Conservation (phyloP, 2,797 vertebrate genomes). For the Chanos chanos region DNA sequence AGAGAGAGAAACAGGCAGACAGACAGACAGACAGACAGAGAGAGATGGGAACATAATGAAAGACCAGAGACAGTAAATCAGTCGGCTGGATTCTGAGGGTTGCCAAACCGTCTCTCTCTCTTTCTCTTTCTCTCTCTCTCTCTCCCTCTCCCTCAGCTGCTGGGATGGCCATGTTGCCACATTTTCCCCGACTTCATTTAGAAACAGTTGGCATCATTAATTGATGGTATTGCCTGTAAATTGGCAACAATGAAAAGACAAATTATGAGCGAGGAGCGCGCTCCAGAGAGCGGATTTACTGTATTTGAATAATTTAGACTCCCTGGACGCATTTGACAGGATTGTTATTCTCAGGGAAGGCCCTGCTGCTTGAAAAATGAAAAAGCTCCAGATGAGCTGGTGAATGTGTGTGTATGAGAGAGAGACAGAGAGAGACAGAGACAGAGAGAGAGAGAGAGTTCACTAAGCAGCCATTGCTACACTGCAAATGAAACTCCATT, state of each 20-base stretch:
- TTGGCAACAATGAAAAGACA: slow-evolving; percentile 93
- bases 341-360: slow-evolving; percentile 91
- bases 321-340: slow-evolving; percentile 91
- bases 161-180: slow-evolving; percentile 43
- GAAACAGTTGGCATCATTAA: slow-evolving; percentile 90
- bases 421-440: too few species aligned
- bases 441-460: slow-evolving; percentile 44
- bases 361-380: slow-evolving; percentile 92
- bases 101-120: slow-evolving; percentile 46
- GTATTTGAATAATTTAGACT: slow-evolving; percentile 99
- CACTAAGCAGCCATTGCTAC: too few species aligned
- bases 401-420: slow-evolving; percentile 65
- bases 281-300: slow-evolving; percentile 91
- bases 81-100: slow-evolving; percentile 40
- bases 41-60: slow-evolving; percentile 53
- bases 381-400: slow-evolving; percentile 77
- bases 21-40: slow-evolving; percentile 31
- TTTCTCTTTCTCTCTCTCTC: too few species aligned
- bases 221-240: slow-evolving; percentile 93
- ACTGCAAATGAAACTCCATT: too few species aligned
- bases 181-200: slow-evolving; percentile 68
- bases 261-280: slow-evolving; percentile 89
- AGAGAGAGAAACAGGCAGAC: not conserved
- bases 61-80: slow-evolving; percentile 54
- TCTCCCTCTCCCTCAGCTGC: slow-evolving; percentile 39